Base-by-base conservation (phyloP, 2,888 invertebrate genomes). In the Petrophora chlorosata region DNA sequence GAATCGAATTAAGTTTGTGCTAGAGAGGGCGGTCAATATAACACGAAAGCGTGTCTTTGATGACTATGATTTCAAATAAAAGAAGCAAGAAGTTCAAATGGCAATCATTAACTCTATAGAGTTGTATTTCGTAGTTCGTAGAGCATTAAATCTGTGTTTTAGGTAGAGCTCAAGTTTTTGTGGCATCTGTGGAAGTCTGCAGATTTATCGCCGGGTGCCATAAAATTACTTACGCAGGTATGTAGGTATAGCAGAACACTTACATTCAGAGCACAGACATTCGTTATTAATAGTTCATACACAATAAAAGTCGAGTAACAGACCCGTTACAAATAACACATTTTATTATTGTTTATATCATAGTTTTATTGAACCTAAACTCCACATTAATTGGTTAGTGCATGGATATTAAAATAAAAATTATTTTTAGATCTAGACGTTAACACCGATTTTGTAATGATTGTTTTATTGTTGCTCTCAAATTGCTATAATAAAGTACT, bases 291-390 rank as follows among this genome's bases (percentile, higher is more conserved):
- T 56, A 53, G 44, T 45, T 22, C 16, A 30, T 54, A 50, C 36
- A 54, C 47, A 51, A 56, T 57, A 60, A 57, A 59, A 53, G 29
- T 41, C 45, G 41, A 51, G 40, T 48, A 48, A 53, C 59, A 53
- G 59, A 33, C 45, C 51, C 38, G 50, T 42, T 51, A 58, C 55
- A 52, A 39, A 60, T 49, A 60, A 60, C 55, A 51, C 44, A 48
- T 41, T 59, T 60, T 60, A 60, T 45, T 46, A 35, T 56, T 60
- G 51, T 57, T 56, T 60, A 57, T 56, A 53, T 51, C 51, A 60
- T 55, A 51, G 50, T 55, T 49, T 52, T 59, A 56, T 52, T 51
- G 51, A 41, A 53, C 30, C 54, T 53, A 50, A 48, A 48, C 49
- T 47, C 34, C 26, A 33, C 36, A 34, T 59, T 57, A 53, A 55